Percentiles rank a stretch among this genome's conserved stretches.
phyloP scores from a whole-genome alignment of 2,888 invertebrate genomes.

The Synergus laeviventris region DNA sequence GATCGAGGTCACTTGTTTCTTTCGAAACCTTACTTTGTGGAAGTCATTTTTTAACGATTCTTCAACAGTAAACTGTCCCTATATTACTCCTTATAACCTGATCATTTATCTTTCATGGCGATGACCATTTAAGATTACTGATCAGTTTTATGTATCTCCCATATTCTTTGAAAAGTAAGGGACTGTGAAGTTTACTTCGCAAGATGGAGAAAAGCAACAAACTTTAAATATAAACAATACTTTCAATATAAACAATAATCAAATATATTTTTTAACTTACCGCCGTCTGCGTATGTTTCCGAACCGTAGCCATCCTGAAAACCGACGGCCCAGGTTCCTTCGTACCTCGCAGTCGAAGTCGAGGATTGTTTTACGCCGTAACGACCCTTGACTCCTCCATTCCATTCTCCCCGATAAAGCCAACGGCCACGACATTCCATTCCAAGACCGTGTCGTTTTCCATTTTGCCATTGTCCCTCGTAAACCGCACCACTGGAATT shows the following conservation, averaged over 20 bases:
- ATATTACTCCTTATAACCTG: neutral
- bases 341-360: conserved; percentile 96
- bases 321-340: conserved; percentile 99
- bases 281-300: conserved; percentile 99
- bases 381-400: conserved; percentile 98
- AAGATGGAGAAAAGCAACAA: neutral
- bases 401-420: conserved; percentile 99
- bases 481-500: conserved; percentile 91
- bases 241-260: too few relatives aligned
- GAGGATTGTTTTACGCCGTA: conserved; percentile 98
- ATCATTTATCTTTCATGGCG: neutral
- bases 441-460: conserved; percentile 98
- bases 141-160: conserved; percentile 4
- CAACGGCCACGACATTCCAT: conserved; percentile 98
- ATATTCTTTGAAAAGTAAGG: conserved; percentile 12
- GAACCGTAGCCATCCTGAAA: conserved; percentile 99
- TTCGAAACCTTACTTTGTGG: neutral
- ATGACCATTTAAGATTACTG: neutral
- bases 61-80: neutral
- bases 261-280: conserved; percentile 79
- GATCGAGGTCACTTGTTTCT: conserved; percentile 23
- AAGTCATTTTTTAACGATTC: neutral
- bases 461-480: conserved; percentile 99
- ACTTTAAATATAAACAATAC: neutral
- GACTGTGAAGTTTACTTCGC: conserved; percentile 18